These are phyloP conservation scores for Ctenopoma multispine DNA, from an alignment of 2,797 vertebrate species.

Conservation along the genomic window DNA sequence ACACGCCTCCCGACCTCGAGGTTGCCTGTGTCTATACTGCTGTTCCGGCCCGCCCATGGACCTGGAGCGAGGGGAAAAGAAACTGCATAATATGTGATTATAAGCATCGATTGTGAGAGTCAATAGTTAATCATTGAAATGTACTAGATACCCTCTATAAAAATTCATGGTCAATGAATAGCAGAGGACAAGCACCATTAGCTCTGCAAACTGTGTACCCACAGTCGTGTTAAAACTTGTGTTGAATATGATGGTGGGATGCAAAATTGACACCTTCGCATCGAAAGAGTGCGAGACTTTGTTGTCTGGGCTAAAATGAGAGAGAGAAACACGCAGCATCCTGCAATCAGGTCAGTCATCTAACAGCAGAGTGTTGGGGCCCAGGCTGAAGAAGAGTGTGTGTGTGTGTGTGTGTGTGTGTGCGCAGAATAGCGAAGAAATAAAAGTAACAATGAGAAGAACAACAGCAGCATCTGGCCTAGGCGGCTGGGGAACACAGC, in stretches of 20 bases:
- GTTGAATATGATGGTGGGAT: conserved; percentile 26
- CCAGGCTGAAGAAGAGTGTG: conserved; percentile 52
- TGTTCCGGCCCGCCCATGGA: conserved; percentile 90
- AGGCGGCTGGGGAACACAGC: conserved; percentile 72
- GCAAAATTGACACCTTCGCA: conserved; percentile 42
- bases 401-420: conserved; percentile 20
- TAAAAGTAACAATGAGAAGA: conserved; percentile 73
- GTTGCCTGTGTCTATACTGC: conserved; percentile 95
- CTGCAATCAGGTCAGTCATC: conserved; percentile 77
- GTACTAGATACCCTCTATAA: conserved; percentile 44
- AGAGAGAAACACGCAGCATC: conserved; percentile 50
- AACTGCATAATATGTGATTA: conserved; percentile 72
- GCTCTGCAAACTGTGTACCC: conserved; percentile 37
- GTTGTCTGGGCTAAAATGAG: conserved; percentile 51
- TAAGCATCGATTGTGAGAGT: conserved; percentile 50
- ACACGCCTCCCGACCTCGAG: conserved; percentile 93
- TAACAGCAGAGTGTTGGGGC: conserved; percentile 53
- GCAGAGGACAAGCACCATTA: conserved; percentile 47
- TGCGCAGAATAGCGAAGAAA: conserved; percentile 52
- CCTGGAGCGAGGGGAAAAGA: conserved; percentile 82
- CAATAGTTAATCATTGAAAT: conserved; percentile 64
- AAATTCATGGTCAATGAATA: conserved; percentile 46
- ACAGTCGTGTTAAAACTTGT: conserved; percentile 26
- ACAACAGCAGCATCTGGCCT: conserved; percentile 74
- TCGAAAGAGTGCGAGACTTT: conserved; percentile 42